Base-by-base conservation (phyloP, 1,140 invertebrate species). In the Bombus impatiens region DNA sequence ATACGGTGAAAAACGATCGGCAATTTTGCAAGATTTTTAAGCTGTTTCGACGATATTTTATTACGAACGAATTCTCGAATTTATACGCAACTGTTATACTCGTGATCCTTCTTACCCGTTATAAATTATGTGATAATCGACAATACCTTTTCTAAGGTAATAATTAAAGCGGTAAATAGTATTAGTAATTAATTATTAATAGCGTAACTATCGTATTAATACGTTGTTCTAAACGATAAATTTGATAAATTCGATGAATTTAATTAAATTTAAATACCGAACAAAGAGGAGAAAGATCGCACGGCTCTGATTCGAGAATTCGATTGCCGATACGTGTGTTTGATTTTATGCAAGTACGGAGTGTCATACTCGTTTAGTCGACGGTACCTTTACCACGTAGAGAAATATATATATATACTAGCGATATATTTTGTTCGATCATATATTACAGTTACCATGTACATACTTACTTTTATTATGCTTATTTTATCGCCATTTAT, bases 391-490 rank as follows among this genome's bases (percentile, higher is more conserved):
- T 62, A 47, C 22, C 12, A 67, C 1, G 3, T 12, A 53, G 35
- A 83, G 22, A 72, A n/a, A 62, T 59, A 57, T 70, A n/a, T 32
- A n/a, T 32, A 65, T 28, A 68, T 79, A 79, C 47, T 10, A 4
- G 25, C 44, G 28, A 79, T 79, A 79, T 47, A 83, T 83, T 62
- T 62, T 25, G 42, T 79, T 79, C n/a, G n/a, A 71, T 84, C 62
- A 57, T 59, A 8, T n/a, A 8, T 72, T 18, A 44, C 13, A 18
- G 12, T 76, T 74, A 62, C 3, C 35, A 3, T 76, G 37, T 78
- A 78, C 25, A n/a, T 65, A n/a, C 13, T 10, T 77, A 70, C 37
- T 80, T 22, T 13, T 37, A 53, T 53, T 8, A 22, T 53, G 18
- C 47, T 53, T 53, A 22, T 53, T 22, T 53, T 8, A 53, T 53